Percentiles rank a stretch among this genome's conserved stretches.
Conservation (phyloP, 2,888 invertebrate species). For the Dasysyrphus tricinctus region DNA sequence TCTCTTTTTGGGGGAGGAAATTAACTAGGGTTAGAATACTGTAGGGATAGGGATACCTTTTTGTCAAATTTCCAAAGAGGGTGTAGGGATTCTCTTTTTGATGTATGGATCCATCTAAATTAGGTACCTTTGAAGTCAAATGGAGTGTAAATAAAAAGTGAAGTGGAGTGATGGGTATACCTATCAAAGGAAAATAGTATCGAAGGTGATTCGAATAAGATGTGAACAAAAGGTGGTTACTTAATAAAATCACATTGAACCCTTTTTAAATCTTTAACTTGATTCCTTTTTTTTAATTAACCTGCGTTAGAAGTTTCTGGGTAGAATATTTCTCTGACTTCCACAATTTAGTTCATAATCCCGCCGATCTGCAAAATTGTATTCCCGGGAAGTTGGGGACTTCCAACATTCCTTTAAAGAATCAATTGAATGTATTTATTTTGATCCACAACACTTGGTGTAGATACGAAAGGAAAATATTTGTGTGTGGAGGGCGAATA, state of each 20-base stretch:
- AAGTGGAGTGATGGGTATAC: not conserved
- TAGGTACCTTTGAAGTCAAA: conserved; percentile 10
- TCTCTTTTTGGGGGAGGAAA: not conserved
- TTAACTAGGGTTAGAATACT: conserved; percentile 1
- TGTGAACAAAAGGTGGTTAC: not conserved
- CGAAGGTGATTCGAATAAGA: not conserved
- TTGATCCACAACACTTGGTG: too few species aligned
- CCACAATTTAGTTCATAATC: too few species aligned
- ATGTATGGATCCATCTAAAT: not conserved
- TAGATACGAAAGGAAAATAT: too few species aligned
- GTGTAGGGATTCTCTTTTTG: not conserved
- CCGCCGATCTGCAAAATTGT: too few species aligned
- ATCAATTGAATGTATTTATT: too few species aligned
- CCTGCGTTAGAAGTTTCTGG: too few species aligned
- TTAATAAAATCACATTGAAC: not conserved
- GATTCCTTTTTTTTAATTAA: not conserved
- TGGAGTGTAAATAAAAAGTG: conserved; percentile 5
- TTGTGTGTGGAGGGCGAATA: too few species aligned
- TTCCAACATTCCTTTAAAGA: too few species aligned
- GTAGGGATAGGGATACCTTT: not conserved
- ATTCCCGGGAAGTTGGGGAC: too few species aligned
- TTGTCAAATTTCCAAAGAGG: not conserved
- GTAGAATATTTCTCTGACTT: too few species aligned
- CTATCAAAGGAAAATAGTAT: not conserved
- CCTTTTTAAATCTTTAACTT: not conserved